Evolutionary conservation across 2,888 invertebrate genomes (phyloP), one percentile per base, ranked within the genome.

Genomic region (Pteria penguin): DNA sequence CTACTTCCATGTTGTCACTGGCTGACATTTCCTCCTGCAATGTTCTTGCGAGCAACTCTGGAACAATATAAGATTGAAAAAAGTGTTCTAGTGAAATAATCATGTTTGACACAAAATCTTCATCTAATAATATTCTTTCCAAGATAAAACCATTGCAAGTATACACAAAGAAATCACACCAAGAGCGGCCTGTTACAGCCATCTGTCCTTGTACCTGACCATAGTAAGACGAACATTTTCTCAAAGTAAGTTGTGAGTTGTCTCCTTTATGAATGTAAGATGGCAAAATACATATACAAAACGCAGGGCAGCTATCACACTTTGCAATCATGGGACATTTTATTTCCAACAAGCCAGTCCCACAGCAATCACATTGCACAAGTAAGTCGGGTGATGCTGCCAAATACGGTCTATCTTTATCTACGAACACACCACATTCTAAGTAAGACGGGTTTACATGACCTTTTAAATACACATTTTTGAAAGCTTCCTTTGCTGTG

Each of bases 251-350:
- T 32, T n/a, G 33, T 63, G n/a, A 2, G 4, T 33, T 22, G 18
- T 24, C 24, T 18, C n/a, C 22, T 24, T 63, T 63, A 33, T 4
- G 24, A 60, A 70, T 22, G 61, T 29, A 70, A 4, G 5, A 31
- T 45, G 70, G 70, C 2, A 70, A 14, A 14, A 31, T 32, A n/a
- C 70, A 70, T 36, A 22, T 36, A 70, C 70, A 70, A 61, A 70
- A 70, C 5, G 18, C 24, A 24, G 24, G 22, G 61, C 63, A 71
- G 31, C 22, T 31, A 52, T 3, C 2, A 60, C 71, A 71, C 55
- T 61, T 61, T 63, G 62, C 24, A 24, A 72, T 36, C n/a, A 71
- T n/a, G n/a, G 63, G 55, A 54, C 63, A 63, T 33, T 71, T 71
- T 22, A 71, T 31, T 63, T 71, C 71, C 11, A 71, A 27, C 11